These are phyloP conservation scores for Drosophila orena DNA, from an alignment of 1,140 invertebrate genomes.

Conservation along the genomic window DNA sequence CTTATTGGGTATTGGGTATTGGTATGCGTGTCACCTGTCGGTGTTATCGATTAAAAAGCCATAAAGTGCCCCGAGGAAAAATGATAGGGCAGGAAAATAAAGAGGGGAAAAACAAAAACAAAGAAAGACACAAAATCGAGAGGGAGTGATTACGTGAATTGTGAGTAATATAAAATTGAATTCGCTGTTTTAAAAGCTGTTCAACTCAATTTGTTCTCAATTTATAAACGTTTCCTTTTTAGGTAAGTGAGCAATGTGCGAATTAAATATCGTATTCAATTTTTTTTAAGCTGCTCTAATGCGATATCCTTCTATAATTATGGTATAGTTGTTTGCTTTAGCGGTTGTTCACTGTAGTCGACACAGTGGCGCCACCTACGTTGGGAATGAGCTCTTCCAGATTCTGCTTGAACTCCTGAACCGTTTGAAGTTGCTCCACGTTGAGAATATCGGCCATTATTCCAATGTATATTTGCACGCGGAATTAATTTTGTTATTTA, in stretches of 20 bases:
- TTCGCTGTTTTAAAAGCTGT: background rate
- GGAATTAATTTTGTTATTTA: conserved; percentile 45
- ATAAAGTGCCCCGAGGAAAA: conserved; percentile 59
- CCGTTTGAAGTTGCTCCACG: conserved; percentile 69
- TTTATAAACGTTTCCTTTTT: background rate
- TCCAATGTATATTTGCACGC: conserved; percentile 29
- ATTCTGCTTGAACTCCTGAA: conserved; percentile 75
- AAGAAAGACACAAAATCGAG: conserved; percentile 17
- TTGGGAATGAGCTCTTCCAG: conserved; percentile 73
- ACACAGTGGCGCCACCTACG: conserved; percentile 51
- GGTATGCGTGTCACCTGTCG: conserved; percentile 35
- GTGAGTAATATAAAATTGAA: conserved; percentile 57
- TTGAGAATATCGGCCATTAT: conserved; percentile 78
- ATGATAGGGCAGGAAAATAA: conserved; percentile 24
- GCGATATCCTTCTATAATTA: no score
- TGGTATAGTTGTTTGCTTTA: conserved; percentile 4
- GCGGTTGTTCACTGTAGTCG: conserved; percentile 16
- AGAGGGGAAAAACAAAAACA: conserved; percentile 3
- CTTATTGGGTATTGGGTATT: conserved; percentile 20
- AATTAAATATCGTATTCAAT: no score
- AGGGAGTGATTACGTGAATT: conserved; percentile 66
- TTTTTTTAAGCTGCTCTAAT: no score
- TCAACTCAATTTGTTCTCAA: background rate
- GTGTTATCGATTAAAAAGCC: conserved; percentile 73
- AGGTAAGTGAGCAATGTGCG: no score